phyloP scores from a whole-genome alignment of 2,113 vertebrate species.

The Ranitomeya imitator region DNA sequence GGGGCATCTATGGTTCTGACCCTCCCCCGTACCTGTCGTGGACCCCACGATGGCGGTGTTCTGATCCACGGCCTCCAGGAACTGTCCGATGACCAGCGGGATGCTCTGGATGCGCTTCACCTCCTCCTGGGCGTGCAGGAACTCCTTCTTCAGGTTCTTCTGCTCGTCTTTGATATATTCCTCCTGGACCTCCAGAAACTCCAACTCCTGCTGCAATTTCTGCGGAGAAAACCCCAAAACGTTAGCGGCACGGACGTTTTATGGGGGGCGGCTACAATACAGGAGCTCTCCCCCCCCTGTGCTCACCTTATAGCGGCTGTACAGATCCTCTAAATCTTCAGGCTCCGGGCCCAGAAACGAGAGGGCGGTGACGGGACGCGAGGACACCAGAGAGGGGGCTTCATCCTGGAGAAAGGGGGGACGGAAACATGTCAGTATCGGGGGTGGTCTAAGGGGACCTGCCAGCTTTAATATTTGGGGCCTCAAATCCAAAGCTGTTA shows the following conservation, averaged over 20 bases:
- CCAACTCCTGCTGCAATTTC: conserved; percentile 94
- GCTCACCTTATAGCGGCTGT: conserved; percentile 88
- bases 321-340: conserved; percentile 89
- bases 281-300: neutral
- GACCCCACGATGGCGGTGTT: conserved; percentile 94
- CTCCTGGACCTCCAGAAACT: conserved; percentile 93
- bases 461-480: neutral
- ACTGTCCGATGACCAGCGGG: conserved; percentile 91
- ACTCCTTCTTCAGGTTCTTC: conserved; percentile 94
- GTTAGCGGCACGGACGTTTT: neutral
- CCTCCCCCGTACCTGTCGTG: conserved; percentile 79
- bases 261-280: neutral
- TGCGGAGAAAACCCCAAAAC: conserved; percentile 57
- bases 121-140: conserved; percentile 93
- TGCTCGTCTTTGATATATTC: conserved; percentile 96
- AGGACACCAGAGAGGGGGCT: conserved; percentile 76
- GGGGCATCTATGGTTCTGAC: too few species aligned
- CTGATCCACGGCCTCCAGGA: conserved; percentile 93
- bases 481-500: too few species aligned
- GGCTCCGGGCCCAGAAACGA: conserved; percentile 89
- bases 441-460: conserved; percentile 59
- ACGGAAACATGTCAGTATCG: neutral
- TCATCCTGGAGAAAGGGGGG: conserved; percentile 75
- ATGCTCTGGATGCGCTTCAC: conserved; percentile 96
- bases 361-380: conserved; percentile 84